phyloP scores from a whole-genome alignment of 2,797 vertebrate species.

The Bryconaethiops microstoma region DNA sequence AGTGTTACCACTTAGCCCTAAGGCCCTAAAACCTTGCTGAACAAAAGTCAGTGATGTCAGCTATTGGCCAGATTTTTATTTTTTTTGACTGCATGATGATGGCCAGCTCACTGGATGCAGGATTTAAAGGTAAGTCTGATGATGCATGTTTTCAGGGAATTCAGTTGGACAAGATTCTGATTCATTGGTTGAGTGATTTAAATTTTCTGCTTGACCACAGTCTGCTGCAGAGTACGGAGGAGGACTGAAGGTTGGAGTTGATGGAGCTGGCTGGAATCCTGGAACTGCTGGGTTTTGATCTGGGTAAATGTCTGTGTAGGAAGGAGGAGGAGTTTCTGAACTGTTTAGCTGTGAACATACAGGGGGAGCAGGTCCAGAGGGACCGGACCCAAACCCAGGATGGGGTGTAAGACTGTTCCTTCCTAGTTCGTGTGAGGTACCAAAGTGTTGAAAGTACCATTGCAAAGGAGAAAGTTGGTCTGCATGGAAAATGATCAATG shows the following conservation, averaged over 20 bases:
- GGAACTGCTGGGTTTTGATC: conserved; percentile 18
- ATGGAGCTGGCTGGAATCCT: conserved; percentile 19
- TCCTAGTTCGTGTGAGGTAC: too few species aligned
- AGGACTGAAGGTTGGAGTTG: conserved; percentile 26
- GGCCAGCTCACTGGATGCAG: neutral
- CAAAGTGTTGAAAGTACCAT: too few species aligned
- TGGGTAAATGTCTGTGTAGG: conserved; percentile 44
- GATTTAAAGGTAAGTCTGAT: neutral
- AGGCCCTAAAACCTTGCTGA: too few species aligned
- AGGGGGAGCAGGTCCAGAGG: conserved; percentile 35
- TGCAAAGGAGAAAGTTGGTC: neutral
- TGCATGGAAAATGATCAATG: conserved; percentile 43
- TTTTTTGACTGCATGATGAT: neutral
- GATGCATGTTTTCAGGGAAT: conserved; percentile 12
- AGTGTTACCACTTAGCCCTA: too few species aligned
- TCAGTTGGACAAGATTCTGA: conserved; percentile 30
- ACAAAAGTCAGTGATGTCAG: too few species aligned
- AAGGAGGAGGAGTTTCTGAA: conserved; percentile 43
- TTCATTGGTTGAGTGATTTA: neutral
- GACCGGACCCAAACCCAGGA: neutral
- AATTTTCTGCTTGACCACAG: conserved; percentile 18
- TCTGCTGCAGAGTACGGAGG: conserved; percentile 6
- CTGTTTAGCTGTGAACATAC: conserved; percentile 45
- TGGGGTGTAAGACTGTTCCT: conserved; percentile 15
- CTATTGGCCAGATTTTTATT: too few species aligned